Evolutionary conservation across 2,888 invertebrate genomes (phyloP).

Genomic region (Synergus itoensis): DNA sequence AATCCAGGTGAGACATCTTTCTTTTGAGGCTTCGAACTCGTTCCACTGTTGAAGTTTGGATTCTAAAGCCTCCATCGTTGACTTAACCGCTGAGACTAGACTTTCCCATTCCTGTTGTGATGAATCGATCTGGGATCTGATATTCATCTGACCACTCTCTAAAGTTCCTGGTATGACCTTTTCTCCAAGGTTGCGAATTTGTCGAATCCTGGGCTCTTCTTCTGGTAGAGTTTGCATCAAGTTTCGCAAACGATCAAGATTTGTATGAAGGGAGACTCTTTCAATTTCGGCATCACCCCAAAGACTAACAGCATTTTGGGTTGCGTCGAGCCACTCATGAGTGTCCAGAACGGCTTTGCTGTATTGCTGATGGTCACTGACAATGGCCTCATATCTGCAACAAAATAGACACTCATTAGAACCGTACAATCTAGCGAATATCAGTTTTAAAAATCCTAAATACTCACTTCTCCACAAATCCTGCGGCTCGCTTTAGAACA

Average conservation of each 20-base stretch:
- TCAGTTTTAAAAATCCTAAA: background rate
- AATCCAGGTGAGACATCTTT: slow-evolving; percentile 92
- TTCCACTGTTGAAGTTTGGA: slow-evolving; percentile 93
- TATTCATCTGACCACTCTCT: slow-evolving; percentile 89
- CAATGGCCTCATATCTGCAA: slow-evolving; percentile 89
- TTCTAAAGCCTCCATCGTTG: slow-evolving; percentile 89
- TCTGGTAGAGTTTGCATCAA: slow-evolving; percentile 89
- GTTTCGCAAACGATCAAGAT: slow-evolving; percentile 89
- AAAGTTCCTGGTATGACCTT: slow-evolving; percentile 93
- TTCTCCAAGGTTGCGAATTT: slow-evolving; percentile 90
- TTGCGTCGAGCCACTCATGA: slow-evolving; percentile 92
- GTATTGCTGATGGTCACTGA: slow-evolving; percentile 93
- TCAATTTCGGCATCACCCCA: slow-evolving; percentile 93
- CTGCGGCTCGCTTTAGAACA: slow-evolving; percentile 85
- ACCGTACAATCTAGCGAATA: background rate
- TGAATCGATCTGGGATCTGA: slow-evolving; percentile 92
- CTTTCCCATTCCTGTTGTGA: slow-evolving; percentile 96
- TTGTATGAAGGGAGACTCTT: slow-evolving; percentile 90
- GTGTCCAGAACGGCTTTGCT: slow-evolving; percentile 92
- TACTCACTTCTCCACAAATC: slow-evolving; percentile 87
- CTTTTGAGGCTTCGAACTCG: slow-evolving; percentile 92
- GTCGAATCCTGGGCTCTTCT: slow-evolving; percentile 90
- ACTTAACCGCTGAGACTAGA: slow-evolving; percentile 86
- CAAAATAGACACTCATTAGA: slow-evolving; percentile 14
- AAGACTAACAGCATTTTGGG: slow-evolving; percentile 88